phyloP scores from a whole-genome alignment of 2,113 vertebrate species.

The Ceuthmochares aereus region DNA sequence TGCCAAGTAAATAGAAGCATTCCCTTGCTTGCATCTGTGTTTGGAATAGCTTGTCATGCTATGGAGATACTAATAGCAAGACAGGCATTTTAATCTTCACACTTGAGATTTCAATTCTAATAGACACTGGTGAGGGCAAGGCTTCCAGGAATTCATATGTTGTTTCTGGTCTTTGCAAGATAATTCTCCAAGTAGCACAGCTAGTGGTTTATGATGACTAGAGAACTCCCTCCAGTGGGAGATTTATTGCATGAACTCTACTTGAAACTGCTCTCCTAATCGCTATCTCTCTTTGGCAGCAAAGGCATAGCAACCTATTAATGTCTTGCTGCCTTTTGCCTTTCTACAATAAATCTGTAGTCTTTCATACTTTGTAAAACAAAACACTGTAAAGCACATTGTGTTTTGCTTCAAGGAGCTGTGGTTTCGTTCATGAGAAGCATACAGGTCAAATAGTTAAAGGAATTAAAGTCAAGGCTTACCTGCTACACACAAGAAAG shows the following conservation, averaged over 20 bases:
- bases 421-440: background rate
- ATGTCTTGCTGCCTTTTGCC: background rate
- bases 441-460: background rate
- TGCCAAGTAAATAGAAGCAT: background rate
- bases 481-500: background rate
- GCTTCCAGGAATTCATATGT: background rate
- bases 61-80: background rate
- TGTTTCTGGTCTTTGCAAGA: background rate
- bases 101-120: background rate
- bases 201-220: background rate
- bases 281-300: background rate
- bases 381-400: background rate
- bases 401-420: background rate
- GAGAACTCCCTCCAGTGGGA: constrained; percentile 69
- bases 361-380: background rate
- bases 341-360: background rate
- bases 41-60: background rate
- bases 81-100: background rate
- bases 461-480: background rate
- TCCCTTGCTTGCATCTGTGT: background rate
- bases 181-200: background rate
- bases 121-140: background rate
- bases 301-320: background rate
- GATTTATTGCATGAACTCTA: constrained; percentile 28
- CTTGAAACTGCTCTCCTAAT: background rate